phyloP scores from a whole-genome alignment of 2,113 vertebrate genomes.

The Prionailurus viverrinus region DNA sequence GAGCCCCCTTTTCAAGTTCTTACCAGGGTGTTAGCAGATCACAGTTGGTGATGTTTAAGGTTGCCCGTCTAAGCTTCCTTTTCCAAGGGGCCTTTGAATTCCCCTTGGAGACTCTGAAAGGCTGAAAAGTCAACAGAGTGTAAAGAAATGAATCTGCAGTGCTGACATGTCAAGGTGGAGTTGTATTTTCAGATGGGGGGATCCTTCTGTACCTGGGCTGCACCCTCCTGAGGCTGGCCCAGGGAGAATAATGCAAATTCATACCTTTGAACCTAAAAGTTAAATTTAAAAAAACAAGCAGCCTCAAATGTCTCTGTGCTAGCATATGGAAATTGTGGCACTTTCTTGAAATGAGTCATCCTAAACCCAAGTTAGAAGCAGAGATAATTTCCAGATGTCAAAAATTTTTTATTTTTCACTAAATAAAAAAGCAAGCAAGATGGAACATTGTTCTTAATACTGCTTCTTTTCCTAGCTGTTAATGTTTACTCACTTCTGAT shows the following conservation, averaged over 20 bases:
- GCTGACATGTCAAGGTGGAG: background rate
- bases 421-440: constrained; percentile 63
- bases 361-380: constrained; percentile 66
- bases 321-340: constrained; percentile 42
- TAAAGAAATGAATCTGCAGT: background rate
- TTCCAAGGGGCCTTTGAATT: background rate
- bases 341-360: constrained; percentile 62
- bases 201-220: background rate
- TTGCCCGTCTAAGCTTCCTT: background rate
- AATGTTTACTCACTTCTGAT: constrained; percentile 75
- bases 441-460: background rate
- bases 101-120: background rate
- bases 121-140: background rate
- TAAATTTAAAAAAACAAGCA: constrained; percentile 42
- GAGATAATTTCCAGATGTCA: constrained; percentile 71
- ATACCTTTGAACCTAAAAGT: constrained; percentile 45
- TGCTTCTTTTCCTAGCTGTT: constrained; percentile 68
- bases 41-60: background rate
- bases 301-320: background rate
- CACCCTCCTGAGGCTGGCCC: background rate
- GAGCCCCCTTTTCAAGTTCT: background rate
- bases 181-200: background rate
- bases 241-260: background rate
- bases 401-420: constrained; percentile 25
- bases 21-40: background rate